Evolutionary conservation across 2,888 invertebrate species (phyloP).

Genomic region (Drosophila glabriapex): DNA sequence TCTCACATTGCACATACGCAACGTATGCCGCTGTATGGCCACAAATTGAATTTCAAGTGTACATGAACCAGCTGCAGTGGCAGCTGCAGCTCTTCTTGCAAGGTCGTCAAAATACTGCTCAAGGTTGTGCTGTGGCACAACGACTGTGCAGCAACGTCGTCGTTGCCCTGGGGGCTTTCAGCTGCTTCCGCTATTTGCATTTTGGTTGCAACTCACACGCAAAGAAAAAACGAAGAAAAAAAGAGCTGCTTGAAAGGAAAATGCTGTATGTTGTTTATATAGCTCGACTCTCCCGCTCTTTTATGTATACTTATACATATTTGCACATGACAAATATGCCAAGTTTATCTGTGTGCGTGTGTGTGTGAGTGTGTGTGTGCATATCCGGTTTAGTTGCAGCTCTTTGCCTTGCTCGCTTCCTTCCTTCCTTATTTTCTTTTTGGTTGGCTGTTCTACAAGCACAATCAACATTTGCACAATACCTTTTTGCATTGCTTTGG

Average conservation of each 20-base stretch:
- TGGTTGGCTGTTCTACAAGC: slow-evolving; percentile 41
- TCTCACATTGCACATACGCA: slow-evolving; percentile 72
- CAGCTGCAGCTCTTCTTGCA: slow-evolving; percentile 26
- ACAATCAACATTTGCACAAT: slow-evolving; percentile 79
- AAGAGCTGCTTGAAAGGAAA: slow-evolving; percentile 64
- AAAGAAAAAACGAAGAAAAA: slow-evolving; percentile 41
- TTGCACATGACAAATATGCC: slow-evolving; percentile 70
- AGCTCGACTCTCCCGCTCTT: slow-evolving; percentile 35
- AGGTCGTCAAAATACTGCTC: slow-evolving; percentile 42
- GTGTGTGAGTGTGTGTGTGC: slow-evolving; percentile 34
- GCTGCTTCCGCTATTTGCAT: slow-evolving; percentile 73
- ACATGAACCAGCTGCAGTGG: slow-evolving; percentile 21
- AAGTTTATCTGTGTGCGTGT: slow-evolving; percentile 50
- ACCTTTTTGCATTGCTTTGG: slow-evolving; percentile 67
- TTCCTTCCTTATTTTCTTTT: slow-evolving; percentile 42
- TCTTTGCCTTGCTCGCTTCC: slow-evolving; percentile 35
- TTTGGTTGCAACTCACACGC: slow-evolving; percentile 66
- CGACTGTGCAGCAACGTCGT: slow-evolving; percentile 13
- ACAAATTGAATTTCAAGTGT: slow-evolving; percentile 69
- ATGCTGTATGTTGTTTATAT: slow-evolving; percentile 66
- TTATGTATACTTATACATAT: slow-evolving; percentile 47
- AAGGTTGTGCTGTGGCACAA: slow-evolving; percentile 32
- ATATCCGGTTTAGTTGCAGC: slow-evolving; percentile 61
- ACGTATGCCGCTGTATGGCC: slow-evolving; percentile 42
- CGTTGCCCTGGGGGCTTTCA: slow-evolving; percentile 22